Base-by-base conservation (phyloP, 1,140 invertebrate species). In the Cryptotermes secundus region DNA sequence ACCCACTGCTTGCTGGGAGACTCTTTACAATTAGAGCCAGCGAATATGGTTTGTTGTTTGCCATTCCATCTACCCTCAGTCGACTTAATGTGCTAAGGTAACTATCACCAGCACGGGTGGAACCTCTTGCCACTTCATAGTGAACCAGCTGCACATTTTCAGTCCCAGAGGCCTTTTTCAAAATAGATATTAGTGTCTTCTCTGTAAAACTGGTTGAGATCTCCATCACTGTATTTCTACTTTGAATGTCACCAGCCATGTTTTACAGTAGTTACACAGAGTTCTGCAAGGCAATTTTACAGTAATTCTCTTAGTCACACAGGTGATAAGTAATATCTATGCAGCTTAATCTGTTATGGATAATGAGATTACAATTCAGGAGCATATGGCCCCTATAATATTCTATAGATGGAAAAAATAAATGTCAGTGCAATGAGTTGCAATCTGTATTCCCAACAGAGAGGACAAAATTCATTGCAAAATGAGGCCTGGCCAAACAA, bases 21-120 rank as follows among this genome's bases (percentile, higher is more conserved):
- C 90, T 90, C 87, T 95, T 95, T 0, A 94, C 89, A 12, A 95
- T 90, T 2, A 94, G 85, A 86, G n/a, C 86, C 2, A 82, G 79
- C 7, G 36, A 49, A 82, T 85, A 83, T 81, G 6, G 86, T 42
- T 85, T 85, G 87, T 87, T 88, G 86, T 83, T 88, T 89, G 53
- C 35, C 19, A 87, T 86, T 12, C 92, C 93, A 84, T 90, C 87
- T 12, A 95, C 89, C 82, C 88, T 91, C 19, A 94, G 90, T 53
- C 92, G 90, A 45, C 90, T 91, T 0, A 94, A 89, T 84, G 91
- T 91, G 85, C 93, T 93, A 79, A 94, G 86, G 86, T 94, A 95
- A 16, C 91, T 93, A 86, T 95, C 94, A 0, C 94, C 94, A 88
- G 93, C 94, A 42, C 90, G 89, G 83, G 89, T 89, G 12, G 89